Base-by-base conservation (phyloP, 2,797 vertebrate species). In the Lepus oiostolus region DNA sequence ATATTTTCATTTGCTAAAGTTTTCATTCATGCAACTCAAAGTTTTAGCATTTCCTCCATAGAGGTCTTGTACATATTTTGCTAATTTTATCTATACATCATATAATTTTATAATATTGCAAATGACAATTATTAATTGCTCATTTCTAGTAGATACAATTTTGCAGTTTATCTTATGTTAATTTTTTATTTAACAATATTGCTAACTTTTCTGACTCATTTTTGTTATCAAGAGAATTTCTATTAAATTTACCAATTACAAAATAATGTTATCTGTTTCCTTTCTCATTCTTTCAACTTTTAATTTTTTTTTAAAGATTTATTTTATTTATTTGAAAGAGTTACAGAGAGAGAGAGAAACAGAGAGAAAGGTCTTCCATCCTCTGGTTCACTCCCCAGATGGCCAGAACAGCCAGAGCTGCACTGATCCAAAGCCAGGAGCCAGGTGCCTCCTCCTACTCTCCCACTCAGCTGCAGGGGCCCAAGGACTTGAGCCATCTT, bases 1-100 rank as follows among this genome's bases (percentile, higher is more conserved):
- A 60, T 32, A 60, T 38, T 42, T 75, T 80, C 24, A 83, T 28
- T 70, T 75, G 11, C 62, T 75, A 32, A 77, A 7, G 5, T 30
- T 35, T 77, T 82, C 26, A 1, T 88, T 65, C 32, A 63, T 28
- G 24, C 85, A 60, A 47, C 13, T 72, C 71, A 87, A 76, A 38
- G 4, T 28, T 81, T 81, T 70, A 42, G 24, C 32, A 72, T 94
- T 93, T 87, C 83, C 50, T 83, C n/a, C 50, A 80, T 17, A 82
- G 22, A 14, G 10, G 3, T 81, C n/a, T 84, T 72, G 14, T 30
- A 76, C 10, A 24, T 74, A 26, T 79, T 88, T 83, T 90, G 38
- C 11, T 83, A 63, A 35, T n/a, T 86, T 86, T 87, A 77, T 72
- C 60, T 21, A 11, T 90, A 21, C 22, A 42, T 74, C 7, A 16